A percentile compares a stretch with the other conserved stretches of the same genome.
Conservation (phyloP, 2,113 vertebrate species). For the Tricholaema leucomelas region DNA sequence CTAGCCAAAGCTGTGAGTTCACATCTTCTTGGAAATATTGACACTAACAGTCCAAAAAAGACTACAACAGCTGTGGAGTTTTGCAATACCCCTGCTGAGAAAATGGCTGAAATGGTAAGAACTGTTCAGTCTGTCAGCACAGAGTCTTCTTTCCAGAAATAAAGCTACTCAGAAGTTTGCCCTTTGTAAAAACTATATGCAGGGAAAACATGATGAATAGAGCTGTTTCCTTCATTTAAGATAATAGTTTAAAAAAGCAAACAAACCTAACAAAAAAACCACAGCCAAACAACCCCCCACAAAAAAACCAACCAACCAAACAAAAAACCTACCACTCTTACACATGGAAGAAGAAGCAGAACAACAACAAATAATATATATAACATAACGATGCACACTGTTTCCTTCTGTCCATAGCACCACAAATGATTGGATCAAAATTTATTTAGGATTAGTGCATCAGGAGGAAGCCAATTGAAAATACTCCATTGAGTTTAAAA, state of each 20-base stretch:
- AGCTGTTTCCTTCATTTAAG: background rate
- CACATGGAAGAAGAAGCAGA: background rate
- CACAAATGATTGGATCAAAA: background rate
- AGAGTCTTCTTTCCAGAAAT: background rate
- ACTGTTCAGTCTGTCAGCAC: background rate
- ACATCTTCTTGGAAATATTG: slow-evolving; percentile 87
- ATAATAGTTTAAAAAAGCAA: background rate
- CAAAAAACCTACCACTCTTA: background rate
- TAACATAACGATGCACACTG: too few species aligned
- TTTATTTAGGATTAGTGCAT: background rate
- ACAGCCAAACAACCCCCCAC: too few species aligned
- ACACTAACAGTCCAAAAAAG: slow-evolving; percentile 69
- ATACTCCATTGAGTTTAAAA: background rate
- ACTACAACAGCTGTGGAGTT: slow-evolving; percentile 73
- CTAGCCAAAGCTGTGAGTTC: slow-evolving; percentile 88
- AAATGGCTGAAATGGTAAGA: slow-evolving; percentile 95
- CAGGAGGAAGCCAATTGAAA: background rate
- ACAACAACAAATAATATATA: background rate
- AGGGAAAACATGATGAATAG: background rate
- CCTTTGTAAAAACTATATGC: background rate
- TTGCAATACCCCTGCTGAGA: slow-evolving; percentile 91
- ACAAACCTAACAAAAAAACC: too few species aligned
- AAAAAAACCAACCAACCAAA: too few species aligned
- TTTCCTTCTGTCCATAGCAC: background rate
- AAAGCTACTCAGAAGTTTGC: background rate